These are phyloP conservation scores for Tillus elongatus DNA, from an alignment of 2,888 invertebrate genomes.

Conservation along the genomic window DNA sequence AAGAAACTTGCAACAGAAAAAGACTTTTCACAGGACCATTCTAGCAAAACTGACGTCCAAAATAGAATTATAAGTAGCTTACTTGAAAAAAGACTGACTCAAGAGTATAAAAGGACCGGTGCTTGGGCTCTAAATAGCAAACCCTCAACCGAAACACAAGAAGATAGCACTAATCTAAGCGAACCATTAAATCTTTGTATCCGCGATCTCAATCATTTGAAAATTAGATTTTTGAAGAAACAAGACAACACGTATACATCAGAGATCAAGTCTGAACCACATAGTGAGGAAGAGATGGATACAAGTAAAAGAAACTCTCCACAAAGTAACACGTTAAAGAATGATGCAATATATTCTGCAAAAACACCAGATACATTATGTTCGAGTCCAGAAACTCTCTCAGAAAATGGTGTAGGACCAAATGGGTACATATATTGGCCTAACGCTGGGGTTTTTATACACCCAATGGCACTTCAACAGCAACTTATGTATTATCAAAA, in stretches of 20 bases:
- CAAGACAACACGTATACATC: conserved; percentile 55
- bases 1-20: conserved; percentile 27
- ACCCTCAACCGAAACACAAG: conserved; percentile 6
- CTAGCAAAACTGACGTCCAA: conserved; percentile 55
- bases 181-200: conserved; percentile 80
- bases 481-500: conserved; percentile 67
- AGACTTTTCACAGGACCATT: conserved; percentile 19
- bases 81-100: conserved; percentile 59
- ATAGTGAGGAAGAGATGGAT: conserved; percentile 47
- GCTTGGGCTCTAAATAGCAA: conserved; percentile 11
- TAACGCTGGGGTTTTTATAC: conserved; percentile 59
- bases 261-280: conserved; percentile 53
- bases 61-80: conserved; percentile 61
- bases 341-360: conserved; percentile 21
- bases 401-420: conserved; percentile 38
- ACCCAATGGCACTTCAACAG: conserved; percentile 64
- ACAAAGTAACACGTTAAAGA: conserved; percentile 6
- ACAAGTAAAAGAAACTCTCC: neutral
- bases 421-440: conserved; percentile 61
- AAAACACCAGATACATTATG: conserved; percentile 37
- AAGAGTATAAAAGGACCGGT: conserved; percentile 47
- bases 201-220: conserved; percentile 61
- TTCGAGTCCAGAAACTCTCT: conserved; percentile 43
- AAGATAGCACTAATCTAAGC: conserved; percentile 42
- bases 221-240: conserved; percentile 54